Evolutionary conservation across 53 echinoderm and acorn worm genomes (phyloP), one percentile per base, ranked within the genome.

Genomic region (Echinometra lucunter): DNA sequence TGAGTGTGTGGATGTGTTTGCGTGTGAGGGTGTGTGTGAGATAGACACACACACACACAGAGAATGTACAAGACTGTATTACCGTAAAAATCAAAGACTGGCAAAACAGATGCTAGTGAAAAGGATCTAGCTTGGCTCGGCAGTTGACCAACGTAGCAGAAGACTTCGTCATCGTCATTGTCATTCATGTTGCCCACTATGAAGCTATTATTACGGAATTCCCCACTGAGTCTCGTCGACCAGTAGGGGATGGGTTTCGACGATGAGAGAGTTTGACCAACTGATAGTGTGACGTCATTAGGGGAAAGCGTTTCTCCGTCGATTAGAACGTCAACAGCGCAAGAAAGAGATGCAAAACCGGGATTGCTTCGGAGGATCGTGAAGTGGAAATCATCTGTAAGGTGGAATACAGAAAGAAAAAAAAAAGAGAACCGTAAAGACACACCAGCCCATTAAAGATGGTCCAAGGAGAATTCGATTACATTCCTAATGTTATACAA

Each of bases 1-100:
- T n/a, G n/a, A n/a, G n/a, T n/a, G n/a, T n/a, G 3, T 19, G 21
- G 4, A 3, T 9, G 4, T 56, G 19, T 0, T 23, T 18, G 21
- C 10, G 17, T 9, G 17, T 18, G 17, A 18, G 21, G 58, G 15
- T 12, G 56, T 7, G 56, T 13, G 13, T 9, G 56, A 13, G 56
- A 9, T 56, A 56, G 8, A 56, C 56, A 56, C 13, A 13, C 56
- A 56, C 8, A 9, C 56, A 56, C 13, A 9, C 13, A 9, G 8
- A 56, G 13, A 56, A 56, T 56, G 56, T 56, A 9, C 56, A 56
- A 56, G 13, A 13, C 7, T 9, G 56, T 35, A 78, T 78, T 78
- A 78, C 78, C 78, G 42, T 78, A 78, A 78, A 78, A 78, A 42
- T 78, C 6, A 38, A 78, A 78, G 38, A 40, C 42, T 18, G 78